A percentile compares a stretch with the other conserved stretches of the same genome.
Evolutionary conservation across 2,797 vertebrate genomes (phyloP).

Genomic region (Ateles fusciceps): DNA sequence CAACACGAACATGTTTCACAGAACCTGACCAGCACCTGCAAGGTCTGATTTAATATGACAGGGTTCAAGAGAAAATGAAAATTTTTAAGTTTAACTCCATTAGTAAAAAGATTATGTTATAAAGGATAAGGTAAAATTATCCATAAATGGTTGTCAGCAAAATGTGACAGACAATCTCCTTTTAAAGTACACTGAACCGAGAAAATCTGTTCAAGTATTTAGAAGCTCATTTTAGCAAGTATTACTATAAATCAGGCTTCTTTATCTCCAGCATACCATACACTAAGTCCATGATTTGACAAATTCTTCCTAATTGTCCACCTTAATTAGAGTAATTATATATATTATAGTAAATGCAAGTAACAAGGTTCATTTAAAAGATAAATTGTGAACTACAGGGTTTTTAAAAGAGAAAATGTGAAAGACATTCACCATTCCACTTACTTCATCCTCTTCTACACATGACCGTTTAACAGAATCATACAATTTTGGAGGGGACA

Average conservation of each 20-base stretch:
- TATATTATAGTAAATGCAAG: slow-evolving; percentile 77
- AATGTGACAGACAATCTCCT: slow-evolving; percentile 48
- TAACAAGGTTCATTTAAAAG: slow-evolving; percentile 73
- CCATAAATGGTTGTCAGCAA: slow-evolving; percentile 63
- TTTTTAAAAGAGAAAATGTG: slow-evolving; percentile 27
- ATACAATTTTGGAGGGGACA: neutral
- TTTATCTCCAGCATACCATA: slow-evolving; percentile 50
- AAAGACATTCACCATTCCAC: neutral
- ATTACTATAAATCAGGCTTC: slow-evolving; percentile 66
- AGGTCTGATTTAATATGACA: slow-evolving; percentile 48
- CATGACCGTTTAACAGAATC: neutral
- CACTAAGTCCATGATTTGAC: slow-evolving; percentile 48
- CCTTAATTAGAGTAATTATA: slow-evolving; percentile 78
- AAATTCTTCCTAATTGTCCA: slow-evolving; percentile 74
- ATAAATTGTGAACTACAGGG: slow-evolving; percentile 53
- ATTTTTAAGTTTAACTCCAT: slow-evolving; percentile 49
- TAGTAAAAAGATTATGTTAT: slow-evolving; percentile 48
- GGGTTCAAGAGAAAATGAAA: slow-evolving; percentile 43
- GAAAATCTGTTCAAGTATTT: slow-evolving; percentile 59
- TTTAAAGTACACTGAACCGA: slow-evolving; percentile 64
- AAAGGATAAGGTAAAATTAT: slow-evolving; percentile 76
- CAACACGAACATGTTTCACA: slow-evolving; percentile 30
- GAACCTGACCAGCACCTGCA: slow-evolving; percentile 70
- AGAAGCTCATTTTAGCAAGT: slow-evolving; percentile 65
- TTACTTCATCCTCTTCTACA: slow-evolving; percentile 20